phyloP scores from a whole-genome alignment of 1,140 invertebrate genomes.

The Halictus rubicundus region DNA sequence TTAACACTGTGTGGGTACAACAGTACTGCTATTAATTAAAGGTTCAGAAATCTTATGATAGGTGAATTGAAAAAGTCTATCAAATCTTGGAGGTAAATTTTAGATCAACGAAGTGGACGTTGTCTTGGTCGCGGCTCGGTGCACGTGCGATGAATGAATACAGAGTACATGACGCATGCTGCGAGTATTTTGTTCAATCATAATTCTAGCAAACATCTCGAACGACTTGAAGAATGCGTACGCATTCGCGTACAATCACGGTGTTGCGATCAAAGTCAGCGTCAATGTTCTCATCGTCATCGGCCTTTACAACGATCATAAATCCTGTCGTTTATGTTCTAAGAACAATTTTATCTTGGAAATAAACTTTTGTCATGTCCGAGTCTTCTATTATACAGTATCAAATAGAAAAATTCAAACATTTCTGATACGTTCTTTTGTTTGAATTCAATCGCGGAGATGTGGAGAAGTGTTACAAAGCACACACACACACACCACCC shows the following conservation, averaged over 20 bases:
- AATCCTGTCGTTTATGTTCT: too few species aligned
- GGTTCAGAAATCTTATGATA: not conserved
- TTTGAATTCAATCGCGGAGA: too few species aligned
- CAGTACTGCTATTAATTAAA: not conserved
- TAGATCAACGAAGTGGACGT: not conserved
- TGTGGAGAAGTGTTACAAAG: too few species aligned
- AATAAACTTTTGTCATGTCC: too few species aligned
- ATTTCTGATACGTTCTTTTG: too few species aligned
- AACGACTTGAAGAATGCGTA: conserved; percentile 5
- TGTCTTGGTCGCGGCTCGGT: not conserved
- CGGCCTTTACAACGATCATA: not conserved
- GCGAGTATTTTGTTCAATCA: conserved; percentile 31
- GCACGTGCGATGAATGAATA: conserved; percentile 18
- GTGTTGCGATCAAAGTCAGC: not conserved
- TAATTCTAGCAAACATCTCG: conserved; percentile 1
- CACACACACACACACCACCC: too few species aligned
- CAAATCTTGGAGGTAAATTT: not conserved
- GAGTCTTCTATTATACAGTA: too few species aligned
- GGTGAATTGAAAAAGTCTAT: too few species aligned
- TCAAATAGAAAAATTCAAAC: too few species aligned
- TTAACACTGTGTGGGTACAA: too few species aligned
- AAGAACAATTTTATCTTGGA: too few species aligned
- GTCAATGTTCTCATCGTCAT: conserved; percentile 2
- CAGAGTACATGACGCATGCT: conserved; percentile 6
- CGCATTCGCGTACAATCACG: not conserved